Evolutionary conservation across 2,113 vertebrate species (phyloP).

Genomic region (Brevimyrus niger): DNA sequence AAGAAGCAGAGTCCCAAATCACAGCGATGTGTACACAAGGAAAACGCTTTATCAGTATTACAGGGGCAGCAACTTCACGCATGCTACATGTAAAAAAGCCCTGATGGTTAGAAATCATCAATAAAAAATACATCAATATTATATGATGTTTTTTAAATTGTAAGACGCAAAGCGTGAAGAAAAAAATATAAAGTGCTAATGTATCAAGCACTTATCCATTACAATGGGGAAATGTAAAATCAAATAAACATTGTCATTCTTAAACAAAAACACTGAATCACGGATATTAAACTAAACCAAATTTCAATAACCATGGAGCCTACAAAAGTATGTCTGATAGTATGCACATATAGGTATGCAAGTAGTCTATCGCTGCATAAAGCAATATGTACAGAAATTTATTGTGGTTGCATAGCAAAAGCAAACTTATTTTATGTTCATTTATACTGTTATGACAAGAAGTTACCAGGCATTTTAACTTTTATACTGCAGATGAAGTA

Average conservation of each 20-base stretch:
- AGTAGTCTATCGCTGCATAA: neutral
- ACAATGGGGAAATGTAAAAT: neutral
- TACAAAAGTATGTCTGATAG: neutral
- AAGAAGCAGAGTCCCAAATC: constrained; percentile 77
- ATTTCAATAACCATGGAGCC: neutral
- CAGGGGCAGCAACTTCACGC: constrained; percentile 58
- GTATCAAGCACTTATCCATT: neutral
- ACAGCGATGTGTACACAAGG: constrained; percentile 74
- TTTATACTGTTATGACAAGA: neutral
- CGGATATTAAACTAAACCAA: neutral
- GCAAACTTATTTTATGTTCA: neutral
- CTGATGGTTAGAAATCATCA: neutral
- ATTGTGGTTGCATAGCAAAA: neutral
- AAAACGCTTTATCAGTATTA: constrained; percentile 96
- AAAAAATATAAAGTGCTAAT: neutral
- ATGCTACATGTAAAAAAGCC: neutral
- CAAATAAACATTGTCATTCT: neutral
- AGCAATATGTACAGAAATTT: neutral
- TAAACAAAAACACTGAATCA: neutral
- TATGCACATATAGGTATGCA: neutral
- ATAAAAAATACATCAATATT: neutral
- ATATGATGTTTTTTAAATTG: neutral
- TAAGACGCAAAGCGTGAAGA: neutral
- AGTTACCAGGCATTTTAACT: neutral
- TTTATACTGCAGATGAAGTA: neutral